Conservation (phyloP, 2,797 vertebrate genomes). For the Halcyon badia region DNA sequence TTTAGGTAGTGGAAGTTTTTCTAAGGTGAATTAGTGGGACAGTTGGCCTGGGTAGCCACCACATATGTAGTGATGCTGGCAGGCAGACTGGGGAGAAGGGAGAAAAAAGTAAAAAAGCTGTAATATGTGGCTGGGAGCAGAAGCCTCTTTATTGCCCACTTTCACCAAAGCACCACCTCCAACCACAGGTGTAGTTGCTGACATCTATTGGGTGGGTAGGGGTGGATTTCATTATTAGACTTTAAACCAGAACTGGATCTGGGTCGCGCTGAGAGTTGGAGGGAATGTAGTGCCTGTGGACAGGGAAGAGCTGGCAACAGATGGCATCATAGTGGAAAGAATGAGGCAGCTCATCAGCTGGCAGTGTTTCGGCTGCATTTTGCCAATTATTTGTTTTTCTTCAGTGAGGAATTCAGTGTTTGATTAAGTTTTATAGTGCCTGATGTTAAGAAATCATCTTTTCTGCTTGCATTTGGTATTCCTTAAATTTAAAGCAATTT, state of each 20-base stretch:
- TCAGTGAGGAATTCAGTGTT: conserved; percentile 16
- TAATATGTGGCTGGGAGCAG: background rate
- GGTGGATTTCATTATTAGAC: background rate
- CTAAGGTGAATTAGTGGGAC: background rate
- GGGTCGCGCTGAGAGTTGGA: background rate
- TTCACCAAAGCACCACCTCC: background rate
- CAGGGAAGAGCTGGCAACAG: conserved; percentile 1
- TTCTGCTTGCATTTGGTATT: conserved; percentile 4
- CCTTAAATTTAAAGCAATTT: background rate
- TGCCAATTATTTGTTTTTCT: background rate
- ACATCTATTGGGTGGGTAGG: background rate
- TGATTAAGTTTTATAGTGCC: background rate
- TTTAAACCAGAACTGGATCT: background rate
- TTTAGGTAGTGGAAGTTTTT: background rate
- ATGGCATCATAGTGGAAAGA: conserved; percentile 23
- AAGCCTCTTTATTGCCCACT: background rate
- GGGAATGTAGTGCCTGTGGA: background rate
- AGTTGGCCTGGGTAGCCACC: background rate
- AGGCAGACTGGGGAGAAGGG: background rate
- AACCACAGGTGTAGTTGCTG: background rate
- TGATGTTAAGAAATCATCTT: background rate
- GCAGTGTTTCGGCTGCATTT: background rate
- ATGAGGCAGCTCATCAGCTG: conserved; percentile 26
- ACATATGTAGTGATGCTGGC: background rate
- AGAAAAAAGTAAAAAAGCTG: background rate